phyloP scores from a whole-genome alignment of 2,797 vertebrate genomes.

The Ptychadena robeensis region DNA sequence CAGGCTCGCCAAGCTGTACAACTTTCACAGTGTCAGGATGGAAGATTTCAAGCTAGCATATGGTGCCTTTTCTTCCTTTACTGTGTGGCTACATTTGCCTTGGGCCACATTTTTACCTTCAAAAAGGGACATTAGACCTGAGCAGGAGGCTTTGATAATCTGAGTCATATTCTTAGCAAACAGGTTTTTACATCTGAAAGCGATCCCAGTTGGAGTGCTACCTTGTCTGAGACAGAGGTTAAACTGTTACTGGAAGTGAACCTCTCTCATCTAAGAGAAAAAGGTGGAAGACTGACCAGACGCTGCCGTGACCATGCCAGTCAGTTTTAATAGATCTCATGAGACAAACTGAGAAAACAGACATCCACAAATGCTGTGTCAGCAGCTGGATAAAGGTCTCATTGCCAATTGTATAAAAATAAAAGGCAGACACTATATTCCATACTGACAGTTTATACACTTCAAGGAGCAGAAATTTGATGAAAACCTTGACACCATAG shows the following conservation, averaged over 20 bases:
- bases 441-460: conserved; percentile 7
- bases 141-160: conserved; percentile 26
- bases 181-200: conserved; percentile 49
- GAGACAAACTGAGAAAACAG: conserved; percentile 18
- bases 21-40: conserved; percentile 10
- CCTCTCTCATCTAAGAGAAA: conserved; percentile 23
- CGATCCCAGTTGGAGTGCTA: conserved; percentile 33
- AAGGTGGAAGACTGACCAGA: conserved; percentile 11
- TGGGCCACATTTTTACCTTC: conserved; percentile 34
- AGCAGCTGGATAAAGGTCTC: conserved; percentile 21
- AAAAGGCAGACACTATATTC: conserved; percentile 20
- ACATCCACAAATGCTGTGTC: conserved; percentile 22
- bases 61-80: conserved; percentile 12
- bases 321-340: conserved; percentile 45
- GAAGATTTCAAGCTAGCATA: not conserved
- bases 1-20: not conserved
- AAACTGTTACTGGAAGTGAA: conserved; percentile 25
- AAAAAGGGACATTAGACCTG: conserved; percentile 45
- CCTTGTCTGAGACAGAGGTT: conserved; percentile 45
- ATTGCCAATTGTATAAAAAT: not conserved
- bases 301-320: conserved; percentile 13
- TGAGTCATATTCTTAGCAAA: conserved; percentile 36
- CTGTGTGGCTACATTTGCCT: conserved; percentile 30
- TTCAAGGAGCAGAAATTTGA: conserved; percentile 40
- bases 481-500: conserved; percentile 32